Evolutionary conservation across 1,140 invertebrate genomes (phyloP), one percentile per base, ranked within the genome.

Genomic region (Cataglyphis hispanica): DNA sequence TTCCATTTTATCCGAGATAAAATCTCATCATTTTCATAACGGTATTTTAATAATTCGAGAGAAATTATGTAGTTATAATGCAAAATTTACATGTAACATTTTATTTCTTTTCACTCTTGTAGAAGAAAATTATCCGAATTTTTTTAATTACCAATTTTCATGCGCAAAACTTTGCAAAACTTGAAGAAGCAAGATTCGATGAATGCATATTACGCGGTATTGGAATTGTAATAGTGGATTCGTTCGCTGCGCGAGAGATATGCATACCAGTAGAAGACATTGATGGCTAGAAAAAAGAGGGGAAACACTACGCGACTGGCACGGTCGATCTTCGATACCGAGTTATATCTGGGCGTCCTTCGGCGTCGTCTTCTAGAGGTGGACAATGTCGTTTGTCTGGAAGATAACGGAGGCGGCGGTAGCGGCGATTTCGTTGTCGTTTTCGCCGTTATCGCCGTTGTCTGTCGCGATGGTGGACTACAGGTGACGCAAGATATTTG

Each of bases 191-290:
- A 25, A 10, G n/a, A 40, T 19, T 50, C 16, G 4, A 19, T 50
- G 46, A 16, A 50, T 19, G 46, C 46, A 50, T 50, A 69, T 80
- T 34, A 69, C 64, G 77, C 43, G 10, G 6, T 19, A 19, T 80
- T 80, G 22, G 63, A 56, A 27, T 92, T 92, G 70, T 93, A 89
- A 75, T 94, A 94, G 58, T 92, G 92, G 53, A 96, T 96, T 60
- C 96, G 90, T 85, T 97, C 96, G 90, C 96, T 97, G 76, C 96
- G 95, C 66, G 96, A 96, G 37, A 98, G 94, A 91, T 98, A 98
- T 1, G 96, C 96, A 89, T 96, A 97, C 97, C 97, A 98, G 91
- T 98, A 98, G 93, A 97, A 97, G 61, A 97, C 93, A 93, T 98
- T 98, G 78, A 98, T 97, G 27, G 97, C 95, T 4, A 98, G 92